Conservation (phyloP, 2,888 invertebrate species). For the Lasioglossum pauxillum region DNA sequence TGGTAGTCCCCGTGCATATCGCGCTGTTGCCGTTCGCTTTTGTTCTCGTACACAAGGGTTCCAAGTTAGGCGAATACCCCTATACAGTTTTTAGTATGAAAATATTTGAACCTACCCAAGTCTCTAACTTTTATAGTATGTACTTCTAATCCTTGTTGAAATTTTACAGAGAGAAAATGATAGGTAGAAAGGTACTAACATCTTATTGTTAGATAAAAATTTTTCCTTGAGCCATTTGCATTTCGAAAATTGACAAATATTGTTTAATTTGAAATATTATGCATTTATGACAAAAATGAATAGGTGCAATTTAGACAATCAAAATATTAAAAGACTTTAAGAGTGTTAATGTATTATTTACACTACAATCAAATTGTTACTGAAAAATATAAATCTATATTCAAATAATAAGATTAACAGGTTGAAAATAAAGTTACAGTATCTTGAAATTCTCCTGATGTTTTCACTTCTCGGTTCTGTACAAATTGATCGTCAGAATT, state of each 20-base stretch:
- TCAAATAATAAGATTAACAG: too few relatives aligned
- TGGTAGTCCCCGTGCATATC: background rate
- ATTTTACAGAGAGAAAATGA: background rate
- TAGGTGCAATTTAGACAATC: too few relatives aligned
- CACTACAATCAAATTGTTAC: too few relatives aligned
- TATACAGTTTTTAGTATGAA: background rate
- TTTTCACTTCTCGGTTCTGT: too few relatives aligned
- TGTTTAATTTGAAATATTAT: background rate
- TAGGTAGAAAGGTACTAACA: background rate
- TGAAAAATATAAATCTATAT: too few relatives aligned
- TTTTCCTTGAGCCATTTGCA: background rate
- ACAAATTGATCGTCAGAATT: too few relatives aligned
- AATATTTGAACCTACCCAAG: background rate
- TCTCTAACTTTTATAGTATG: background rate
- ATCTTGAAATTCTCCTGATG: too few relatives aligned
- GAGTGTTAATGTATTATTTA: too few relatives aligned
- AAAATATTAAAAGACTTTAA: too few relatives aligned
- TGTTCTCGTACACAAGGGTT: constrained; percentile 1
- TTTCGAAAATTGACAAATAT: background rate
- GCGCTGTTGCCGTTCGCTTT: background rate
- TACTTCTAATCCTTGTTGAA: background rate
- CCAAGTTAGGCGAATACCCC: background rate
- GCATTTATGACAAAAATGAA: too few relatives aligned
- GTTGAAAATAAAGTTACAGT: too few relatives aligned
- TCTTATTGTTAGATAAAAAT: background rate